Percentiles rank a stretch among this genome's conserved stretches.
Conservation (phyloP, 2,888 invertebrate species). For the Litoditis marina region DNA sequence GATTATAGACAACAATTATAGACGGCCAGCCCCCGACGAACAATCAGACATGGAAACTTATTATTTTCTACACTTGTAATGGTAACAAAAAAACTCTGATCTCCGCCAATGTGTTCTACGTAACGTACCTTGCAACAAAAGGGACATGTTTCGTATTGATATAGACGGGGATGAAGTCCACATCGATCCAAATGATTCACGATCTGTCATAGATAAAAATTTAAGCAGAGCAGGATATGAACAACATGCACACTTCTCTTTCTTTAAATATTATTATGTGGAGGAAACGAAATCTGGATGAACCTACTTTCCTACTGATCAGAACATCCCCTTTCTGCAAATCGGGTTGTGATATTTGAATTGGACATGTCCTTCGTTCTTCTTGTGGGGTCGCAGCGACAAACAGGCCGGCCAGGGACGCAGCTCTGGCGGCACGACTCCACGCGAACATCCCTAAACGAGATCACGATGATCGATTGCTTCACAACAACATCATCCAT, state of each 20-base stretch:
- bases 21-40: too few species aligned
- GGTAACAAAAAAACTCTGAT: too few species aligned
- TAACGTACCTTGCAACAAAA: constrained; percentile 55
- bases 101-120: too few species aligned
- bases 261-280: background rate
- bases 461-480: background rate
- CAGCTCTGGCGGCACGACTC: constrained; percentile 9
- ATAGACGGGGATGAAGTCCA: constrained; percentile 77
- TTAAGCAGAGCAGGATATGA: background rate
- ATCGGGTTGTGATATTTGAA: constrained; percentile 35
- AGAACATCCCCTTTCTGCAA: constrained; percentile 32
- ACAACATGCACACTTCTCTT: background rate
- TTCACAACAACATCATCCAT: too few species aligned
- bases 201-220: constrained; percentile 27
- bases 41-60: too few species aligned
- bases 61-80: too few species aligned
- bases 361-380: constrained; percentile 25
- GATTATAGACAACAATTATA: too few species aligned
- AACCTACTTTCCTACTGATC: constrained; percentile 34
- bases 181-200: constrained; percentile 53
- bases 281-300: background rate
- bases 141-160: constrained; percentile 88
- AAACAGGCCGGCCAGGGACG: constrained; percentile 15
- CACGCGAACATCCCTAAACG: constrained; percentile 13
- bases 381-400: constrained; percentile 2